These are phyloP conservation scores for Lagopus muta DNA, from an alignment of 2,113 vertebrate species.

Conservation along the genomic window DNA sequence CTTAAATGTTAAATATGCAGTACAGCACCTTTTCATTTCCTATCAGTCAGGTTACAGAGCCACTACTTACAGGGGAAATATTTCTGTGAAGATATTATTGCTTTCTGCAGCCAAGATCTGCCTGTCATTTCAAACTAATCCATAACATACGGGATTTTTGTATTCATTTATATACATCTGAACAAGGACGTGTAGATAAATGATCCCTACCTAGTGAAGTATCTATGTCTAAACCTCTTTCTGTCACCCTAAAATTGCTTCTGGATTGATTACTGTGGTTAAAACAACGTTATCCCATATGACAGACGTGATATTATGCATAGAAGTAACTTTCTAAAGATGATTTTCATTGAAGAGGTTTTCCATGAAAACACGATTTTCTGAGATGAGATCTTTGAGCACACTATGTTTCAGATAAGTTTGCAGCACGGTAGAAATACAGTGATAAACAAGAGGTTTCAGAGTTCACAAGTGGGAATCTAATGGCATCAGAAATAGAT, in stretches of 20 bases:
- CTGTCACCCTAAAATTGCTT: not conserved
- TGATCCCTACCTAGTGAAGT: not conserved
- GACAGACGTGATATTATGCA: not conserved
- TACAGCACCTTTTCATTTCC: not conserved
- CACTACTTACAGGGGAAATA: not conserved
- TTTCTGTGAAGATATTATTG: not conserved
- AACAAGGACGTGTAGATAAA: not conserved
- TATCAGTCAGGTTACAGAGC: not conserved
- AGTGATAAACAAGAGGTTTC: slow-evolving; percentile 33
- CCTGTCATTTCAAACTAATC: not conserved
- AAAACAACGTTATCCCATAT: not conserved
- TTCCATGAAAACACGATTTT: not conserved
- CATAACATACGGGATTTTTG: not conserved
- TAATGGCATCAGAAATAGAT: slow-evolving; percentile 17
- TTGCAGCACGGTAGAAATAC: not conserved
- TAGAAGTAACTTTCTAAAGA: not conserved
- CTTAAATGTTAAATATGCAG: not conserved
- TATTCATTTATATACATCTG: not conserved
- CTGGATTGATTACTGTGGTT: not conserved
- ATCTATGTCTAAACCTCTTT: not conserved
- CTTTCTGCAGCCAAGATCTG: not conserved
- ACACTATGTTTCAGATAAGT: not conserved
- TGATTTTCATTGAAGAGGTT: not conserved
- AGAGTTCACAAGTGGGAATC: not conserved
- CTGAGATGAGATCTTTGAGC: not conserved